A percentile compares a stretch with the other conserved stretches of the same genome.
These are phyloP conservation scores for Anser cygnoides DNA, from an alignment of 2,113 vertebrate genomes.

Conservation along the genomic window DNA sequence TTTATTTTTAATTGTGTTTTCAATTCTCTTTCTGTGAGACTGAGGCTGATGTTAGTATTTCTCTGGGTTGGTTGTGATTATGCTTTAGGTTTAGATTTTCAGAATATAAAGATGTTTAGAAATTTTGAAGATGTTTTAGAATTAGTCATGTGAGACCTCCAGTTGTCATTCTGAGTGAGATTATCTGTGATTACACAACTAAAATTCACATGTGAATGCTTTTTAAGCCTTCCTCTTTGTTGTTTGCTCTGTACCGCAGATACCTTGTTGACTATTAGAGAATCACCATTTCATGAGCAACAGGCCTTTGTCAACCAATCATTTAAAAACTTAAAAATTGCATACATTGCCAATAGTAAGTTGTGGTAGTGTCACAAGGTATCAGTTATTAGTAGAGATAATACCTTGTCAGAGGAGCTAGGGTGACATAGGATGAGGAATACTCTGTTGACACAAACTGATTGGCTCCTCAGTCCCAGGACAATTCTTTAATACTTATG, in stretches of 20 bases:
- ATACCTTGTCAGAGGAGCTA: background rate
- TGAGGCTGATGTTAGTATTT: background rate
- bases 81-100: background rate
- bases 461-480: background rate
- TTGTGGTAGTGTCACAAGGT: background rate
- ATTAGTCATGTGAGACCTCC: background rate
- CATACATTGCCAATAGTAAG: background rate
- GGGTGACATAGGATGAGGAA: rapidly evolving
- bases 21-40: background rate
- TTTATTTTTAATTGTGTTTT: background rate
- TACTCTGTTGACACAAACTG: background rate
- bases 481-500: background rate
- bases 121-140: background rate
- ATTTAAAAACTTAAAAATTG: background rate
- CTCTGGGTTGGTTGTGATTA: background rate
- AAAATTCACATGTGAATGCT: background rate
- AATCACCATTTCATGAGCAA: background rate
- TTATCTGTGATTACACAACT: background rate
- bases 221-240: background rate
- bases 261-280: background rate
- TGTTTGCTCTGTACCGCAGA: background rate
- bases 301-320: background rate
- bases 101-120: background rate
- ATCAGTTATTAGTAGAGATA: background rate
- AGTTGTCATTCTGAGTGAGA: background rate